Evolutionary conservation across 1,140 invertebrate genomes (phyloP), one percentile per base, ranked within the genome.

Genomic region (Drosophila pruinosa): DNA sequence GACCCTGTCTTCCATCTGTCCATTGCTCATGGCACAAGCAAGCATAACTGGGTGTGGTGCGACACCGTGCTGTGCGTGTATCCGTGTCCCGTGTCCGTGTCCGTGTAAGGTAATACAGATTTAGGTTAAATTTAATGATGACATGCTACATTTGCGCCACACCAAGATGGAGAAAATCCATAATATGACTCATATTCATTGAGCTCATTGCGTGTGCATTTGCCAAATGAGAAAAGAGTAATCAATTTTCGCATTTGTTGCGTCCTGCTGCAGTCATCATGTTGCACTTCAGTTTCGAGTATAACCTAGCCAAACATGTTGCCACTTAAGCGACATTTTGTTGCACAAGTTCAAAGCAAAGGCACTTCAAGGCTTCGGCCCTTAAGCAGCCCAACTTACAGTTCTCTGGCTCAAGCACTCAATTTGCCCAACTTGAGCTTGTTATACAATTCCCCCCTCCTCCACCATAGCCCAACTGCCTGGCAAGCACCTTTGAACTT

Each of bases 401-500:
- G 10, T 24, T 62, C 72, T 75, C 36, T 74, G 53, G 45, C 28
- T 61, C 77, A 69, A 85, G 78, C 73, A 81, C 67, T 48, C 82
- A 80, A 78, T 85, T 85, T 80, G 31, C 59, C 36, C 67, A 65
- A 74, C 63, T 63, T 39, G 57, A 78, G 80, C 72, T 67, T 56
- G 74, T 88, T 88, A 86, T 72, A 88, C 82, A 86, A 86, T 78
- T n/a, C n/a, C n/a, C n/a, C n/a, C n/a, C n/a, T n/a, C n/a, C n/a
- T n/a, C n/a, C n/a, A n/a, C n/a, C n/a, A n/a, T n/a, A n/a, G n/a
- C n/a, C n/a, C n/a, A n/a, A n/a, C n/a, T n/a, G 57, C 53, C 48
- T 47, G 48, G 41, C 48, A 15, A 65, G 76, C 31, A 88, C 82
- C 82, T 88, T 88, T 88, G 82, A 88, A 88, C 82, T 88, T 88